phyloP scores from a whole-genome alignment of 2,888 invertebrate species.

The Eudasyphora cyanicolor region DNA sequence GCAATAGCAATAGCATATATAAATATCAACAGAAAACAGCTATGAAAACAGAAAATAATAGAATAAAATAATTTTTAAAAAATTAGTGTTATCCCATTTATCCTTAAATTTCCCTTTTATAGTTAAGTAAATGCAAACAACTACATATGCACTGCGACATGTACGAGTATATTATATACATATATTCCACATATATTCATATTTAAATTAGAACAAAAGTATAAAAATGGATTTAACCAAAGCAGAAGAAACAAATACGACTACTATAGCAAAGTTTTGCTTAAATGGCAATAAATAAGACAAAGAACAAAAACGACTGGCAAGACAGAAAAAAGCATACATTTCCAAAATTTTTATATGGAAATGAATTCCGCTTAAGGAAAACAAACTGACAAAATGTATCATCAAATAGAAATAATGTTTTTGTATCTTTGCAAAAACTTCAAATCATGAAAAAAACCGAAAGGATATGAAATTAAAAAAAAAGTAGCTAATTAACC shows the following conservation, averaged over 20 bases:
- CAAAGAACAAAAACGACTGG: not conserved
- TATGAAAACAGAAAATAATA: too few species aligned
- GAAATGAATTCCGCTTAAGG: not conserved
- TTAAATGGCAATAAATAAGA: constrained; percentile 23
- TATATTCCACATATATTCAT: not conserved
- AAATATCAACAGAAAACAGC: too few species aligned
- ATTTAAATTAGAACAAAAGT: not conserved
- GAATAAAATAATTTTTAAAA: too few species aligned
- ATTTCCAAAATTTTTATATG: constrained; percentile 20
- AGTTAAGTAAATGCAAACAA: not conserved
- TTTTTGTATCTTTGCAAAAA: not conserved
- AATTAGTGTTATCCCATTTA: too few species aligned
- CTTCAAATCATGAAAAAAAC: too few species aligned
- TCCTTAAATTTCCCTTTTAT: too few species aligned
- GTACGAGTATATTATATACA: too few species aligned
- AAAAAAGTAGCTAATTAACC: constrained; percentile 55
- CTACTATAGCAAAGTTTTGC: constrained; percentile 1
- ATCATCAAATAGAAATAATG: too few species aligned
- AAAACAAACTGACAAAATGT: too few species aligned
- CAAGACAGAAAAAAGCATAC: constrained; percentile 14
- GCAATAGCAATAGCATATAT: too few species aligned
- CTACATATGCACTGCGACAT: not conserved
- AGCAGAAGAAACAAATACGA: constrained; percentile 1
- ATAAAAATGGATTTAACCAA: constrained; percentile 15
- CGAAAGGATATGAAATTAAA: constrained; percentile 33